A percentile compares a stretch with the other conserved stretches of the same genome.
These are phyloP conservation scores for Pempheris klunzingeri DNA, from an alignment of 2,797 vertebrate genomes.

Conservation along the genomic window DNA sequence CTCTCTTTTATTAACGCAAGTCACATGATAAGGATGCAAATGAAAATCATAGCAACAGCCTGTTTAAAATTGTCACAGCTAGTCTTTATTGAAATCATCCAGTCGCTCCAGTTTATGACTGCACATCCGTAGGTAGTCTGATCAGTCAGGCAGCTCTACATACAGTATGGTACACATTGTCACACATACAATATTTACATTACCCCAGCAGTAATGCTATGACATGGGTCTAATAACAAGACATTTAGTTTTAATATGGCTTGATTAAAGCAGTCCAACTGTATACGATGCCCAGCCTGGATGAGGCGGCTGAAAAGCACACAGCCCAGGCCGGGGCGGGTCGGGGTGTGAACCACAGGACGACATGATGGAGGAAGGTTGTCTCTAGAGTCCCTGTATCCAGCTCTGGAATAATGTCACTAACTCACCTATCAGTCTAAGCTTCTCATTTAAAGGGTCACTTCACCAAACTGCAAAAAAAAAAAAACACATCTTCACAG, in stretches of 20 bases:
- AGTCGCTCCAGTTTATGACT: constrained; percentile 80
- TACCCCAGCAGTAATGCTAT: constrained; percentile 84
- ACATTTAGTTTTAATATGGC: constrained; percentile 87
- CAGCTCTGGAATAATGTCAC: constrained; percentile 3
- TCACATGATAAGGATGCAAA: constrained; percentile 24
- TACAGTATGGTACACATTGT: constrained; percentile 84
- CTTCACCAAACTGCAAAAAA: constrained; percentile 30
- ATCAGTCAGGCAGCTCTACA: constrained; percentile 80
- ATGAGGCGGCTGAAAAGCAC: constrained; percentile 34
- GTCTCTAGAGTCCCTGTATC: constrained; percentile 23
- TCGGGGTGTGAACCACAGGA: constrained; percentile 37
- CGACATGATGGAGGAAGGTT: constrained; percentile 39
- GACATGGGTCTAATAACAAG: constrained; percentile 87
- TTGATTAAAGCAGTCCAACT: constrained; percentile 89
- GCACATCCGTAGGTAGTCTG: constrained; percentile 80
- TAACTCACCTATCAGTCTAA: not conserved
- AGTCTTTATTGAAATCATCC: constrained; percentile 86
- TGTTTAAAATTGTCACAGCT: constrained; percentile 81
- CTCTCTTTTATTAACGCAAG: constrained; percentile 20
- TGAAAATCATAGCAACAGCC: constrained; percentile 1
- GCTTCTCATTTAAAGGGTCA: not conserved
- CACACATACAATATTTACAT: constrained; percentile 86
- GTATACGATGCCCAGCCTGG: constrained; percentile 35
- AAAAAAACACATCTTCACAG: too few relatives aligned
- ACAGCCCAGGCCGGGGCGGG: constrained; percentile 15